phyloP scores from a whole-genome alignment of 2,113 vertebrate species.

The Aptenodytes forsteri region DNA sequence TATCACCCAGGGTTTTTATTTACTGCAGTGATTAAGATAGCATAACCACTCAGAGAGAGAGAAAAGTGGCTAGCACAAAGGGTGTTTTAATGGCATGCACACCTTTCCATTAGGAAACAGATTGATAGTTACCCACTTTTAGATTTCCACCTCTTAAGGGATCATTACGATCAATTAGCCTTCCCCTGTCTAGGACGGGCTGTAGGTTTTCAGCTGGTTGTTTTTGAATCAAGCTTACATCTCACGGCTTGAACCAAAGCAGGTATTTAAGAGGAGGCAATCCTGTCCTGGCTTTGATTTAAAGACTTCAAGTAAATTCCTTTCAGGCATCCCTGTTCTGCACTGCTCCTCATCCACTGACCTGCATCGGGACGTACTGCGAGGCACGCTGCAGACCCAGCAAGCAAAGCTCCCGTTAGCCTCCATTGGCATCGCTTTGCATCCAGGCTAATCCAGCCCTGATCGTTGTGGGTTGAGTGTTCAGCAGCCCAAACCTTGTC shows the following conservation, averaged over 20 bases:
- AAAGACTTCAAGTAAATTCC: neutral
- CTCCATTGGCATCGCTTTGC: rapidly evolving
- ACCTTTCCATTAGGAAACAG: neutral
- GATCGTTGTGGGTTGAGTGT: rapidly evolving
- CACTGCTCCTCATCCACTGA: rapidly evolving
- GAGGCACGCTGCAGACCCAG: rapidly evolving
- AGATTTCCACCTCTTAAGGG: neutral
- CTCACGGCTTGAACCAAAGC: neutral
- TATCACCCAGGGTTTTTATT: neutral
- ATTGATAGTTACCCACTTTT: neutral
- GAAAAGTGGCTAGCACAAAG: neutral
- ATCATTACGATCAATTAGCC: neutral
- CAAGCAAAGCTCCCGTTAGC: neutral
- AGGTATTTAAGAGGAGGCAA: neutral
- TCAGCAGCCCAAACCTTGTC: neutral
- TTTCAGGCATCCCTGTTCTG: neutral
- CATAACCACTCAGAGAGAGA: neutral
- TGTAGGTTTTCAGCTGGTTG: neutral
- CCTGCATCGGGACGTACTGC: rapidly evolving
- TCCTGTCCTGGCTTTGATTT: neutral
- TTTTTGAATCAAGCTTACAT: neutral
- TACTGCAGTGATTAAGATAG: neutral
- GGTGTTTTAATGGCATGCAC: neutral
- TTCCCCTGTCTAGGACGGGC: neutral
- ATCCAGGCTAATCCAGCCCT: neutral